Evolutionary conservation across 2,888 invertebrate genomes (phyloP).

Genomic region (Chironomus riparius): DNA sequence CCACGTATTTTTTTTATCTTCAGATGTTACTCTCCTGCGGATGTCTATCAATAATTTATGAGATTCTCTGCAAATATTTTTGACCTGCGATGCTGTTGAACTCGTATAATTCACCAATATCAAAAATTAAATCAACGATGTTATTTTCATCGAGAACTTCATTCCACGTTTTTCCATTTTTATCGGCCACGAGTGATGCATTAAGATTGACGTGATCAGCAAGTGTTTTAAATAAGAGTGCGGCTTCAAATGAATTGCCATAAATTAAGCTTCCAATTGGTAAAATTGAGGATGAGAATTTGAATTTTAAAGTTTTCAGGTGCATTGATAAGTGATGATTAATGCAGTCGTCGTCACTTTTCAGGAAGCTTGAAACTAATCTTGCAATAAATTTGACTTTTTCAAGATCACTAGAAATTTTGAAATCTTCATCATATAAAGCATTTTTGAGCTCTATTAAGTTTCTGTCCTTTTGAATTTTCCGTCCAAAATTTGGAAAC

Average conservation of each 20-base stretch:
- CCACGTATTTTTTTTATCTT: no score
- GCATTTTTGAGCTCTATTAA: not conserved
- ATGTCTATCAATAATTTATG: not conserved
- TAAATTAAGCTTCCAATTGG: conserved; percentile 9
- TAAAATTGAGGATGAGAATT: not conserved
- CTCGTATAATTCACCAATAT: conserved; percentile 10
- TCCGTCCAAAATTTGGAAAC: not conserved
- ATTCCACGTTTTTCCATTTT: conserved; percentile 15
- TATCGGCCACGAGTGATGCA: not conserved
- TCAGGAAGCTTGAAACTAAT: not conserved
- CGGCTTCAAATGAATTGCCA: conserved; percentile 6
- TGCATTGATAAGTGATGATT: not conserved
- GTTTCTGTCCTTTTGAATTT: not conserved
- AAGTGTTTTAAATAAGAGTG: conserved; percentile 5
- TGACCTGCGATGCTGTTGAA: not conserved
- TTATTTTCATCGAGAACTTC: not conserved
- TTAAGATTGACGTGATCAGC: conserved; percentile 14
- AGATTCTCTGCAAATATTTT: conserved; percentile 12
- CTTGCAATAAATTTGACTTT: not conserved
- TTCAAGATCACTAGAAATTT: not conserved
- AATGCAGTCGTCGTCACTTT: not conserved
- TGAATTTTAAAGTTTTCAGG: not conserved
- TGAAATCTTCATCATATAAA: not conserved
- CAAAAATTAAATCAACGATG: conserved; percentile 13
- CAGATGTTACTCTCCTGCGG: no score